Evolutionary conservation across 2,113 vertebrate species (phyloP), one percentile per base, ranked within the genome.

Genomic region (Tupaia tana): DNA sequence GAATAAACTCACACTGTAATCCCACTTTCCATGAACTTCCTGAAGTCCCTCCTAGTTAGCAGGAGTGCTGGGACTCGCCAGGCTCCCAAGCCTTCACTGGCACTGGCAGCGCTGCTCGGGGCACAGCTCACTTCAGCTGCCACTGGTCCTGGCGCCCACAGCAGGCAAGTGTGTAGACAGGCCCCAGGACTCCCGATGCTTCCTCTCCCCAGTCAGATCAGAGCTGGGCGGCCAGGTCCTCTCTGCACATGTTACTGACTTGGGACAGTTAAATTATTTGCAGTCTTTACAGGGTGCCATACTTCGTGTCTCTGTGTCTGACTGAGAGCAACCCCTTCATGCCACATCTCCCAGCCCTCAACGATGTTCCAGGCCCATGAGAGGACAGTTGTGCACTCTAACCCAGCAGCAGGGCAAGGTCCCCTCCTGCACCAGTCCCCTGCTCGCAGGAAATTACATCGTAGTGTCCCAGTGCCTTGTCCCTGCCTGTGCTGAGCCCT

Each of bases 171-270:
- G 20, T 71, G 20, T 0, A 14, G 22, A 29, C 12, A 15, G 13
- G 9, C 8, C 20, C 19, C 43, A n/a, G 61, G 34, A 63, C 10
- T 1, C 10, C 18, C 13, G 43, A 54, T 7, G 1, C 3, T 77
- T 14, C 25, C 27, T n/a, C 43, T 43, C 43, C 43, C 43, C 43
- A 43, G 6, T 43, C 43, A 4, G 43, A 43, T 43, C 16, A n/a
- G 9, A 27, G 29, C 5, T 27, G 1, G 1, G 0, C 1, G 27
- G 56, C 18, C 0, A 4, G 27, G 9, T n/a, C 29, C 18, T 79
- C 16, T 16, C 56, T 3, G 13, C 9, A 19, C 0, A 11, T 2
- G 12, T 22, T 4, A 0, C 25, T 59, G 27, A 18, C 29, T n/a
- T 59, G 18, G 56, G 29, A 7, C 15, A n/a, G 25, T 69, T 14